Evolutionary conservation across 2,797 vertebrate species (phyloP), one percentile per base, ranked within the genome.

Genomic region (Galagoides demidoff): DNA sequence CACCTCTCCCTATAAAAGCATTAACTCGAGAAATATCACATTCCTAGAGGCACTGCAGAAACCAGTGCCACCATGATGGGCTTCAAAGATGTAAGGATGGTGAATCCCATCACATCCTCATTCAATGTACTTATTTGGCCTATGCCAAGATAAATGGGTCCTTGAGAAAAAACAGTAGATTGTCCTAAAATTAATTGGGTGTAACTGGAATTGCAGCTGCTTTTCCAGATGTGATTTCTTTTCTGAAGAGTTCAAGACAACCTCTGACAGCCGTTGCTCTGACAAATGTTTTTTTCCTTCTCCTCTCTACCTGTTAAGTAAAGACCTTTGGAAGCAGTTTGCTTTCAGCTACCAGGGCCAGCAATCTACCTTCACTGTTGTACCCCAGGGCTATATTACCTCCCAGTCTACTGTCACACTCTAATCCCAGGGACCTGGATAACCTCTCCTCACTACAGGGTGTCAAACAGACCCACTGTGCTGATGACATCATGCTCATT

Each of bases 241-340:
- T 78, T 19, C 79, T 71, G 52, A 83, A 89, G 20, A 95, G 89
- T 89, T 37, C 19, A 93, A 19, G 34, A 85, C 68, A 85, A 57
- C 37, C 59, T 85, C 17, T 74, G 70, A 70, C 16, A 63, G 5
- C 37, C 86, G 78, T 8, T 88, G 49, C 77, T 88, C 25, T 73
- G 34, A 55, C 29, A 81, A 79, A 73, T 34, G 22, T 23, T 27
- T 3, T 3, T 49, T 45, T 34, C 27, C 34, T 20, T n/a, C 31
- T 68, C 64, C 16, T 17, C 3, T n/a, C 5, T 25, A n/a, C 1
- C 66, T 78, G 31, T 23, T 64, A 82, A 49, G 49, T 19, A 85
- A 89, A 74, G 31, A 49, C 23, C 43, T 57, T 37, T 52, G 83
- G 79, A 87, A 94, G 29, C 22, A 34, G 14, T 83, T 82, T 84